Percentiles rank a stretch among this genome's conserved stretches.
Conservation (phyloP, 2,797 vertebrate genomes). For the Squalus acanthias region DNA sequence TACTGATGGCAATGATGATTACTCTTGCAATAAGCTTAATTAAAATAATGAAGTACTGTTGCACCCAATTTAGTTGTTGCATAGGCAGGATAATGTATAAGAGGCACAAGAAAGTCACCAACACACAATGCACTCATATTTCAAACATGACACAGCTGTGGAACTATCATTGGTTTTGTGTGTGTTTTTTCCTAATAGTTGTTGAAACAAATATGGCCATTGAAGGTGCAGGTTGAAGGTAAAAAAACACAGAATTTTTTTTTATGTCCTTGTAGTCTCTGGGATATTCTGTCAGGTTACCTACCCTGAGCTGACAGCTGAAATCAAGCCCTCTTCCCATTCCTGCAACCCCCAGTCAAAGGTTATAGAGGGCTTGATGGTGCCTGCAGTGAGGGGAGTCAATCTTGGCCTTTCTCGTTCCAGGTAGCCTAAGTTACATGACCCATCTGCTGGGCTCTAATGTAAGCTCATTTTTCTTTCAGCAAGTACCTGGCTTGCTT, state of each 20-base stretch:
- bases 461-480: conserved; percentile 45
- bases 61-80: conserved; percentile 56
- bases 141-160: conserved; percentile 62
- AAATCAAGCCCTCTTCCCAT: conserved; percentile 39
- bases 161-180: conserved; percentile 46
- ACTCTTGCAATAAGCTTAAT: conserved; percentile 91
- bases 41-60: conserved; percentile 81
- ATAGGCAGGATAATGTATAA: conserved; percentile 63
- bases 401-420: conserved; percentile 41
- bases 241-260: conserved; percentile 30
- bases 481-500: conserved; percentile 41
- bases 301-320: conserved; percentile 36
- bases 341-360: conserved; percentile 42
- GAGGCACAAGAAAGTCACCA: conserved; percentile 53
- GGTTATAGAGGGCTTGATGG: conserved; percentile 35
- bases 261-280: conserved; percentile 24
- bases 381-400: conserved; percentile 36
- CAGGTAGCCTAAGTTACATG: conserved; percentile 39
- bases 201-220: conserved; percentile 39
- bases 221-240: not conserved
- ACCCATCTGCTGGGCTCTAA: conserved; percentile 39
- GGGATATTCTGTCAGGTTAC: conserved; percentile 30
- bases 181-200: conserved; percentile 42
- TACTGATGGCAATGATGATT: conserved; percentile 78
- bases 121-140: conserved; percentile 56